A percentile compares a stretch with the other conserved stretches of the same genome.
These are phyloP conservation scores for Lutraria lutraria DNA, from an alignment of 2,888 invertebrate genomes.

Conservation along the genomic window DNA sequence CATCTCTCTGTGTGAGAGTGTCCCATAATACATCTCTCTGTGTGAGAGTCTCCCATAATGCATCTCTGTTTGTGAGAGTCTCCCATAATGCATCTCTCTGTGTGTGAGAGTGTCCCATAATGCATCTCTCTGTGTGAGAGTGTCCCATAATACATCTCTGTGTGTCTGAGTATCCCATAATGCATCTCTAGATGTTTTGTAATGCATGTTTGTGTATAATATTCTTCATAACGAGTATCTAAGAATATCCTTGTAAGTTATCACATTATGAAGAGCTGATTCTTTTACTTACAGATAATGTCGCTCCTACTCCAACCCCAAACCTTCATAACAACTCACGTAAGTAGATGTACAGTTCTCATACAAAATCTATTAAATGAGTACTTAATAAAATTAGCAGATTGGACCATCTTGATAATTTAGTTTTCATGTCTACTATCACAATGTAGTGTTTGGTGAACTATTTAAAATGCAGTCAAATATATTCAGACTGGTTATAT, in stretches of 20 bases:
- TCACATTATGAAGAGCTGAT: background rate
- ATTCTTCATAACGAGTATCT: background rate
- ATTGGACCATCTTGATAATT: too few relatives aligned
- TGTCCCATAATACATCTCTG: background rate
- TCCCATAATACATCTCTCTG: background rate
- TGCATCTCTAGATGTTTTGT: background rate
- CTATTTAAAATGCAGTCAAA: too few relatives aligned
- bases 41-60: background rate
- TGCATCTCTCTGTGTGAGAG: background rate
- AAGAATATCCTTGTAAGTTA: background rate
- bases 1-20: background rate
- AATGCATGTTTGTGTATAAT: background rate
- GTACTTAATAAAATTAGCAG: too few relatives aligned
- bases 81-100: background rate
- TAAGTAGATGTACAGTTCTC: slow-evolving; percentile 38
- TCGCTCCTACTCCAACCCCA: slow-evolving; percentile 46
- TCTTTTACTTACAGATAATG: slow-evolving; percentile 50
- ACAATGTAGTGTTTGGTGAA: too few relatives aligned
- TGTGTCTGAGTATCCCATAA: background rate
- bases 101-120: background rate
- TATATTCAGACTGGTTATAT: too few relatives aligned
- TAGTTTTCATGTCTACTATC: too few relatives aligned
- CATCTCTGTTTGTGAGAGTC: background rate
- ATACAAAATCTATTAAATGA: background rate
- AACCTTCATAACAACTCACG: slow-evolving; percentile 53